Percentiles rank a stretch among this genome's conserved stretches.
These are phyloP conservation scores for Rotaria socialis DNA, from an alignment of 2,888 invertebrate genomes.

Conservation along the genomic window DNA sequence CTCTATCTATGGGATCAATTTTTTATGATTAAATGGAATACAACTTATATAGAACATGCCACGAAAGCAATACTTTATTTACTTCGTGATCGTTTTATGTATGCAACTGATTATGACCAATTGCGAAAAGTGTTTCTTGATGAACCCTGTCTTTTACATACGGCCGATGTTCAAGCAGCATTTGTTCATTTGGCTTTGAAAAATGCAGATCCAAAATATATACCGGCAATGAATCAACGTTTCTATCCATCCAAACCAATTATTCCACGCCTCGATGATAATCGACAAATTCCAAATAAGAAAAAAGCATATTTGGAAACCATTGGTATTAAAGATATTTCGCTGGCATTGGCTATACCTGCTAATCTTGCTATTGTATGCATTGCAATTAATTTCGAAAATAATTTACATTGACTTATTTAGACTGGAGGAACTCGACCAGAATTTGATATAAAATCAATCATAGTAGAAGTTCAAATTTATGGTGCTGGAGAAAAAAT, in stretches of 20 bases:
- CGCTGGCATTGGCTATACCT: constrained; percentile 50
- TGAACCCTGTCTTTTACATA: constrained; percentile 58
- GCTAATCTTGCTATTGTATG: constrained; percentile 49
- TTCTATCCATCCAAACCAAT: neutral
- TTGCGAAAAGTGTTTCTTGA: constrained; percentile 58
- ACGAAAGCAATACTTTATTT: constrained; percentile 57
- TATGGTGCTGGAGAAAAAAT: constrained; percentile 34
- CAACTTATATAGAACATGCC: constrained; percentile 54
- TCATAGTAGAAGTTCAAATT: constrained; percentile 27
- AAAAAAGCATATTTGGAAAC: constrained; percentile 48
- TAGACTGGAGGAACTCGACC: neutral
- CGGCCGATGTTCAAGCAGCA: constrained; percentile 58
- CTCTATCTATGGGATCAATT: constrained; percentile 61
- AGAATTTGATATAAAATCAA: constrained; percentile 38
- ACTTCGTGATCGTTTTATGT: constrained; percentile 57
- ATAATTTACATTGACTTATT: neutral
- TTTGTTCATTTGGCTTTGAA: constrained; percentile 57
- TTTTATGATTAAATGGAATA: constrained; percentile 59
- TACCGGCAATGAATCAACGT: constrained; percentile 57
- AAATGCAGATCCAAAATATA: constrained; percentile 51
- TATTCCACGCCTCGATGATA: neutral
- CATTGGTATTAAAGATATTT: constrained; percentile 53
- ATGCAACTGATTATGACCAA: constrained; percentile 55
- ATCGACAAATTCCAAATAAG: neutral
- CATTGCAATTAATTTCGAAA: neutral